Percentiles rank a stretch among this genome's conserved stretches.
Conservation (phyloP, 2,888 invertebrate species). For the Tinea trinotella region DNA sequence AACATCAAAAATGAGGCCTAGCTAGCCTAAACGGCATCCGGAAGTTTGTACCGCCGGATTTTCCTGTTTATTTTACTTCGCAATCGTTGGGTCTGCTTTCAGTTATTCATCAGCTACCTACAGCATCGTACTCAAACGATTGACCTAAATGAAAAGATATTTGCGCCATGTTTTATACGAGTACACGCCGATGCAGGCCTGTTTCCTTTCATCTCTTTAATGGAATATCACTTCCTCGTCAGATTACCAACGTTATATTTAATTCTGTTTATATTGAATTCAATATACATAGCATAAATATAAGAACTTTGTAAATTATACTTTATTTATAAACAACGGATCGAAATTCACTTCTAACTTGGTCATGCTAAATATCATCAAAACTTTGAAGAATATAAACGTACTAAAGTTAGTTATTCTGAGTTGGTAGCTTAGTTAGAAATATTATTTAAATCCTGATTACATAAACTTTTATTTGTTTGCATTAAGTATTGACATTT, state of each 20-base stretch:
- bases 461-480: no score
- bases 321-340: no score
- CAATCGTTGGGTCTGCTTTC: constrained; percentile 17
- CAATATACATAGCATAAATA: neutral
- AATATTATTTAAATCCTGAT: no score
- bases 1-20: constrained; percentile 16
- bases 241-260: neutral
- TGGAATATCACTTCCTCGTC: constrained; percentile 12
- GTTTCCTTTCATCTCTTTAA: constrained; percentile 10
- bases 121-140: constrained; percentile 14
- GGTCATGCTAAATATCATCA: no score
- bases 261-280: neutral
- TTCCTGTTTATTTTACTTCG: constrained; percentile 20
- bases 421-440: no score
- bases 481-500: no score
- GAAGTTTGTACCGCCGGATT: constrained; percentile 19
- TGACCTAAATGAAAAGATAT: constrained; percentile 19
- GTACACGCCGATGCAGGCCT: constrained; percentile 8
- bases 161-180: constrained; percentile 11
- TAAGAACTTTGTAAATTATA: no score
- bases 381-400: no score
- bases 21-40: constrained; percentile 19
- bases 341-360: no score
- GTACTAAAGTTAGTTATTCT: no score
- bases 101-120: constrained; percentile 18